Percentiles rank a stretch among this genome's conserved stretches.
These are phyloP conservation scores for Cyclargus thomasi DNA, from an alignment of 1,140 invertebrate genomes.

Conservation along the genomic window DNA sequence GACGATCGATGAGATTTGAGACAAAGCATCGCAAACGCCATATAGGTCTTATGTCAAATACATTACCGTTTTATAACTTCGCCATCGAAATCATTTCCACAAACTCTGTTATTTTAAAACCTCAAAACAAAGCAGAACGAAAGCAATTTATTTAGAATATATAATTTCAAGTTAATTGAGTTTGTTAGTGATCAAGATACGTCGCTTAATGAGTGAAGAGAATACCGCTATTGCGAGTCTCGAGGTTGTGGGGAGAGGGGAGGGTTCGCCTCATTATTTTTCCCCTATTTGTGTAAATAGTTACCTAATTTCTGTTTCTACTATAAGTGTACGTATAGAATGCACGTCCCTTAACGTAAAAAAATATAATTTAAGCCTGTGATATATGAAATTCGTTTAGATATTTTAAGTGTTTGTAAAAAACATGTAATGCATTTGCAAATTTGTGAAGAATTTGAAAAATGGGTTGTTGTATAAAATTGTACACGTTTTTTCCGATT, in stretches of 20 bases:
- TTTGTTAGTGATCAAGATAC: constrained; percentile 45
- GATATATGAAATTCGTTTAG: constrained; percentile 60
- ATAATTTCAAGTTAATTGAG: constrained; percentile 35
- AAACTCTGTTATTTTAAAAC: not conserved
- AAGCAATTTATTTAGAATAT: constrained; percentile 15
- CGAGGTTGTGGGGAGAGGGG: constrained; percentile 71
- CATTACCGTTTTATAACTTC: no score
- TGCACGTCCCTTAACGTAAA: constrained; percentile 70
- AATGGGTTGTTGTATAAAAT: constrained; percentile 15
- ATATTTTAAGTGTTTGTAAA: constrained; percentile 29
- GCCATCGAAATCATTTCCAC: no score
- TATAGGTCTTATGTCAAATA: no score
- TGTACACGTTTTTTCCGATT: constrained; percentile 23
- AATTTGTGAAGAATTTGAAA: constrained; percentile 8
- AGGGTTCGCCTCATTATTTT: constrained; percentile 71
- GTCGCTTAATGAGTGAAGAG: constrained; percentile 52
- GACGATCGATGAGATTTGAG: no score
- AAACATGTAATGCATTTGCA: constrained; percentile 13
- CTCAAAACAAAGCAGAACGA: constrained; percentile 15
- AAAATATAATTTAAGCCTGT: constrained; percentile 71
- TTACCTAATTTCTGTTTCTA: constrained; percentile 69
- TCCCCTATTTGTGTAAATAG: constrained; percentile 73
- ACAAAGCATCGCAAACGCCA: no score
- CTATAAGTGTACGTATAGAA: constrained; percentile 68
- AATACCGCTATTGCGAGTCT: constrained; percentile 57